These are phyloP conservation scores for Blastobasis lacticolella DNA, from an alignment of 2,888 invertebrate genomes.

Conservation along the genomic window DNA sequence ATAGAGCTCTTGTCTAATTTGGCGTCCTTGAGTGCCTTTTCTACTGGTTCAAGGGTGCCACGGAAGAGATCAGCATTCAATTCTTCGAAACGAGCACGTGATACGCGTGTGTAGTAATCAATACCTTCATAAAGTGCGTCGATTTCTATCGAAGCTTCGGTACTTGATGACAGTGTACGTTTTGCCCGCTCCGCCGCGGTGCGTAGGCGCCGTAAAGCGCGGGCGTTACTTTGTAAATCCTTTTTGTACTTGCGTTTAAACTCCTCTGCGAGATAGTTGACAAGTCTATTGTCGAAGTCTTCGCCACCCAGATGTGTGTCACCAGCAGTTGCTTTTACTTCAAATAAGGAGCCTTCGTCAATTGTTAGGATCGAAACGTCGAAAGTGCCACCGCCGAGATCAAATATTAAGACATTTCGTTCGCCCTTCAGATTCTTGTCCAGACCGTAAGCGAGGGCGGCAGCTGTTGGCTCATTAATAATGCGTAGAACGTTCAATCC, in stretches of 20 bases:
- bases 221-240: slow-evolving; percentile 77
- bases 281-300: slow-evolving; percentile 78
- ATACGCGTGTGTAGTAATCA: slow-evolving; percentile 80
- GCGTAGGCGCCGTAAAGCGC: slow-evolving; percentile 79
- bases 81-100: slow-evolving; percentile 85
- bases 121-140: slow-evolving; percentile 83
- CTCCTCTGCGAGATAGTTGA: slow-evolving; percentile 79
- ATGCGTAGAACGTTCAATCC: slow-evolving; percentile 87
- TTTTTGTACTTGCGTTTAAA: slow-evolving; percentile 82
- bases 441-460: slow-evolving; percentile 81
- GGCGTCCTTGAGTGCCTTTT: slow-evolving; percentile 84
- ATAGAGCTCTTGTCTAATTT: slow-evolving; percentile 84
- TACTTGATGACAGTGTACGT: slow-evolving; percentile 83
- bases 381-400: slow-evolving; percentile 81
- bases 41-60: slow-evolving; percentile 83
- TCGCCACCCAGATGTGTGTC: slow-evolving; percentile 90
- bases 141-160: slow-evolving; percentile 83
- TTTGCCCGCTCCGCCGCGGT: slow-evolving; percentile 87
- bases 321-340: slow-evolving; percentile 87
- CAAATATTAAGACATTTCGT: slow-evolving; percentile 78
- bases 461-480: slow-evolving; percentile 88
- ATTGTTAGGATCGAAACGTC: slow-evolving; percentile 89
- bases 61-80: slow-evolving; percentile 82
- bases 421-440: slow-evolving; percentile 79
- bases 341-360: slow-evolving; percentile 82